phyloP scores from a whole-genome alignment of 2,113 vertebrate genomes.

The Chaetodon auriga region DNA sequence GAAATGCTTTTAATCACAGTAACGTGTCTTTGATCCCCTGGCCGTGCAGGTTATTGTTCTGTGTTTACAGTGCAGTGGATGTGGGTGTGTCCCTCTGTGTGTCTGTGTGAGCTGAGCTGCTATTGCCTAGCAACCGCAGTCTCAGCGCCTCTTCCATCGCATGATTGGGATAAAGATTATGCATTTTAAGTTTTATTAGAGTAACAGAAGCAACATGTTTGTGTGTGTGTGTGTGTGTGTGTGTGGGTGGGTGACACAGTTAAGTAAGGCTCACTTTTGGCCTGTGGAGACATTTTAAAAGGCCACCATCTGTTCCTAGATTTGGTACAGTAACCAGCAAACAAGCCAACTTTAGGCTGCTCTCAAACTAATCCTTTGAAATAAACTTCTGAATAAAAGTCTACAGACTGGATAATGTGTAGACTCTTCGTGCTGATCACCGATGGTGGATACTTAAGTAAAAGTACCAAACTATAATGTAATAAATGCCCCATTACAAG shows the following conservation, averaged over 20 bases:
- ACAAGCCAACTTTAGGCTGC: neutral
- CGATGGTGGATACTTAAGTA: neutral
- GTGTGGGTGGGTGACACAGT: too few relatives aligned
- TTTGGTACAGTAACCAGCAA: neutral
- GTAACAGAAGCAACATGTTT: neutral
- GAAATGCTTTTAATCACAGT: slow-evolving; percentile 3
- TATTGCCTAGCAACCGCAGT: slow-evolving; percentile 75
- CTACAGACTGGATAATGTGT: neutral
- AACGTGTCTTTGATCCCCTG: slow-evolving; percentile 1
- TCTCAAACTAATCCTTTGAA: neutral
- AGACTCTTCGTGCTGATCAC: neutral
- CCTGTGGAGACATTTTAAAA: neutral
- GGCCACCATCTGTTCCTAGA: neutral
- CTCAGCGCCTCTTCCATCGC: slow-evolving; percentile 27
- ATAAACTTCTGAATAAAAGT: neutral
- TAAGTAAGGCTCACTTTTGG: neutral
- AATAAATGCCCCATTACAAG: too few relatives aligned
- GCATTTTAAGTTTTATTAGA: neutral
- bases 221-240: neutral
- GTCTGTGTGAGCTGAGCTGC: slow-evolving; percentile 54
- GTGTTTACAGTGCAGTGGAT: slow-evolving; percentile 68
- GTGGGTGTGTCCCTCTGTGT: slow-evolving; percentile 79
- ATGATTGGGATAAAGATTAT: neutral
- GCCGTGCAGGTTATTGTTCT: slow-evolving; percentile 61
- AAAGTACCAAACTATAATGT: neutral